Evolutionary conservation across 2,113 vertebrate species (phyloP), one percentile per base, ranked within the genome.

Genomic region (Podarcis cretensis): DNA sequence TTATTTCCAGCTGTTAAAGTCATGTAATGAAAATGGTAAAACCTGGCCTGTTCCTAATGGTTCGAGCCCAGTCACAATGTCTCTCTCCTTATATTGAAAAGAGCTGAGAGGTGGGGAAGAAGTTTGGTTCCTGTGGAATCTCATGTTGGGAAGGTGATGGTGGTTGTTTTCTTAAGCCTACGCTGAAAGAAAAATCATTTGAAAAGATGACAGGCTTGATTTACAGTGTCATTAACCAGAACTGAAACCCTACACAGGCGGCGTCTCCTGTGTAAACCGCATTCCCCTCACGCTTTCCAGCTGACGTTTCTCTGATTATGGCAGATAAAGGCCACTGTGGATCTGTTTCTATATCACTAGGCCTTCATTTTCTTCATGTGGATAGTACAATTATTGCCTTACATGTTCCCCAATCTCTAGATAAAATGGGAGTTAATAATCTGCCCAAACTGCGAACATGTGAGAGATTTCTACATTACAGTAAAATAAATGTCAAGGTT

Each of bases 141-240:
- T 2, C 89, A 74, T 37, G 5, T 92, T 87, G 35, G 10, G 90
- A 91, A 63, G 35, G 81, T 93, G 89, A 86, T 90, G 87, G 84
- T 93, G 68, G 89, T 88, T 95, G 92, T 94, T 96, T 96, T 94
- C 92, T 92, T 84, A 90, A 94, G 91, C 6, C 32, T 93, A 95
- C 94, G 10, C 89, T 92, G 93, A 95, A 94, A 95, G 95, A 96
- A 96, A 96, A 92, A 73, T 95, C 87, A 78, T 82, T 95, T 95
- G 94, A 94, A 9, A 96, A 90, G 93, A 97, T 97, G 97, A 98
- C 98, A 98, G 96, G 95, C 95, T 97, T 96, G 96, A 98, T 98
- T 97, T 97, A 96, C 90, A 86, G 94, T 96, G 97, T 96, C 97
- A 98, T 97, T 98, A 97, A 97, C 91, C 98, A 98, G 98, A 97